Evolutionary conservation across 1,140 invertebrate species (phyloP), one percentile per base, ranked within the genome.

Genomic region (Drosophila carrolli): DNA sequence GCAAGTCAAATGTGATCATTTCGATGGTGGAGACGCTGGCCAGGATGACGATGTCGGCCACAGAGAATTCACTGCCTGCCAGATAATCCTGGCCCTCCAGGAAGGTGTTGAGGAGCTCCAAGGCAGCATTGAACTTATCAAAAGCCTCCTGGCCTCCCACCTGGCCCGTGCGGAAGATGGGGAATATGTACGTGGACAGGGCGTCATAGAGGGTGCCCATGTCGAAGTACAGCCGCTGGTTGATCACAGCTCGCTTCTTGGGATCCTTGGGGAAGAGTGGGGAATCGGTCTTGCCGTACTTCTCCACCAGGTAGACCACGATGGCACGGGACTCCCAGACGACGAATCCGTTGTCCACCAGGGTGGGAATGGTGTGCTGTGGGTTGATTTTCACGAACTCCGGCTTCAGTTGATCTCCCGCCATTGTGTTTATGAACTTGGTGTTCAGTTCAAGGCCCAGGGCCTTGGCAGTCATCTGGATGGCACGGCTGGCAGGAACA

Each of bases 181-280:
- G 95, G 77, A 95, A 96, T 95, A 97, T 94, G 78, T 93, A 94
- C 3, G 94, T 93, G 4, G 65, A 65, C 43, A 95, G 93, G 35
- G 94, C 88, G 13, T 94, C 93, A 89, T 95, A 96, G 2, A 97
- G 90, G 1, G 93, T 94, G 14, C 95, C 95, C 66, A 95, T 91
- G 75, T 97, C 96, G 81, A 97, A 97, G 79, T 95, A 95, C 0
- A 97, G 92, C 57, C 95, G 93, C 71, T 96, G 95, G 85, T 97
- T 95, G 1, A 97, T 94, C 0, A 96, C 0, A 0, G 96, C 96
- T 47, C 95, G 93, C 56, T 94, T 84, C 73, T 95, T 94, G 0
- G 94, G 93, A 67, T 95, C 94, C 70, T 94, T 95, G 4, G 96
- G 96, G 81, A 95, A 96, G 2, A 96, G 92, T 5, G 56, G 4